phyloP scores from a whole-genome alignment of 2,113 vertebrate genomes.

The Dipodomys ordii region DNA sequence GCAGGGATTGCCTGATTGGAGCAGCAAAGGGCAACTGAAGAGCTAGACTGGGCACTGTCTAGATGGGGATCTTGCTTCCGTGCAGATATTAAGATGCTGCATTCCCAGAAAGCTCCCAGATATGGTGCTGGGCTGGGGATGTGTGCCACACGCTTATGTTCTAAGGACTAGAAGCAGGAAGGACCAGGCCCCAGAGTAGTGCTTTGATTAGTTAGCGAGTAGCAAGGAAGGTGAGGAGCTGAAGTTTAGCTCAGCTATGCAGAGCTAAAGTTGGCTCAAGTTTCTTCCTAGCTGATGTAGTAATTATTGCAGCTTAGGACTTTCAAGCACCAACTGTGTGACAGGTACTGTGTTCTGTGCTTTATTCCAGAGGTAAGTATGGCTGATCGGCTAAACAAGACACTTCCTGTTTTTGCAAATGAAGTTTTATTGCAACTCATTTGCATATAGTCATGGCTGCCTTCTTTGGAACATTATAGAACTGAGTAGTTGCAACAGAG shows the following conservation, averaged over 20 bases:
- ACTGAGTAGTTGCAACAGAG: not conserved
- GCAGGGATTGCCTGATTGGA: not conserved
- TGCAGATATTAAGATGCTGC: too few relatives aligned
- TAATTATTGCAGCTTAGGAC: not conserved
- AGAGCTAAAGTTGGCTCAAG: not conserved
- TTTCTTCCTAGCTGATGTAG: not conserved
- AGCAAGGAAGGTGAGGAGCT: not conserved
- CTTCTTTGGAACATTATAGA: not conserved
- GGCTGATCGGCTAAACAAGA: not conserved
- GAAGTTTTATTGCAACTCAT: slow-evolving; percentile 16
- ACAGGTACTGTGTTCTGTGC: not conserved
- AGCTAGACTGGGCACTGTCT: not conserved
- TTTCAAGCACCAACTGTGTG: not conserved
- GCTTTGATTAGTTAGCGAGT: not conserved
- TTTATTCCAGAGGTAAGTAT: not conserved
- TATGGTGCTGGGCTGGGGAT: too few relatives aligned
- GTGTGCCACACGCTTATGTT: not conserved
- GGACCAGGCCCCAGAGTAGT: not conserved
- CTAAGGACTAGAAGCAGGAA: not conserved
- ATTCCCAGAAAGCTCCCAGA: not conserved
- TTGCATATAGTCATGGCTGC: not conserved
- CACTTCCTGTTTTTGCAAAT: slow-evolving; percentile 35
- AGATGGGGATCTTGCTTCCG: too few relatives aligned
- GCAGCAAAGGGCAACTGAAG: not conserved
- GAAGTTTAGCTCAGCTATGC: not conserved